These are phyloP conservation scores for Zaprionus davidi DNA, from an alignment of 1,140 invertebrate genomes.

Conservation along the genomic window DNA sequence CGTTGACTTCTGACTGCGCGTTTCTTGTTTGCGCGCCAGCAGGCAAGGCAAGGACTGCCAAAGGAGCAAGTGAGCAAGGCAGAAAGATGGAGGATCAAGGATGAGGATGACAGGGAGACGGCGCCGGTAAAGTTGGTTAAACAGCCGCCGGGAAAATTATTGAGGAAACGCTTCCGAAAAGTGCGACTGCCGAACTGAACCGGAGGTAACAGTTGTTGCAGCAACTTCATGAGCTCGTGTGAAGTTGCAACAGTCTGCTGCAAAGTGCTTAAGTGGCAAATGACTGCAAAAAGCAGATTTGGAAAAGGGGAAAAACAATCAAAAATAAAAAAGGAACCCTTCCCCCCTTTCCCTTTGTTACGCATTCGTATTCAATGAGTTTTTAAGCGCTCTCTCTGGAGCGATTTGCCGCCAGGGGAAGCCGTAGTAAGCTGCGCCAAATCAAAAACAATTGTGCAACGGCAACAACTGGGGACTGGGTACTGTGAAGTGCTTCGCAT, in stretches of 20 bases:
- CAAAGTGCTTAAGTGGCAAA: slow-evolving; percentile 37
- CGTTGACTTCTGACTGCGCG: neutral
- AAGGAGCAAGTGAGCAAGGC: slow-evolving; percentile 1
- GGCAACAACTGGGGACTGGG: slow-evolving; percentile 42
- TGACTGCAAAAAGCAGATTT: slow-evolving; percentile 5
- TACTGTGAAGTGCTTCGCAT: slow-evolving; percentile 29
- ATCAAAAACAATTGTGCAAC: slow-evolving; percentile 61
- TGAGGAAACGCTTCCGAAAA: slow-evolving; percentile 36
- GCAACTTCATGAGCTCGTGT: slow-evolving; percentile 27
- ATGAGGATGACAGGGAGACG: neutral
- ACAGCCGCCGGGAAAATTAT: slow-evolving; percentile 57
- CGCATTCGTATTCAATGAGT: slow-evolving; percentile 41
- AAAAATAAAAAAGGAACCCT: slow-evolving; percentile 7
- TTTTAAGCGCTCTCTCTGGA: slow-evolving; percentile 35
- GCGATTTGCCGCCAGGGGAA: slow-evolving; percentile 27
- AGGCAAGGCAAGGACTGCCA: slow-evolving; percentile 19
- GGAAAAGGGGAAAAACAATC: slow-evolving; percentile 10
- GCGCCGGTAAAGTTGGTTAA: slow-evolving; percentile 49
- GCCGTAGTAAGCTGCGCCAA: slow-evolving; percentile 52
- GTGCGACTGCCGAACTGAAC: neutral
- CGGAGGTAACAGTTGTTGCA: slow-evolving; percentile 48
- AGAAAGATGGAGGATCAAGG: neutral
- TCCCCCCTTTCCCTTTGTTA: neutral
- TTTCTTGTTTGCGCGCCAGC: slow-evolving; percentile 17
- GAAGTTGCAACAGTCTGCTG: slow-evolving; percentile 25